Evolutionary conservation across 1,140 invertebrate genomes (phyloP).

Genomic region (Octopus sinensis): DNA sequence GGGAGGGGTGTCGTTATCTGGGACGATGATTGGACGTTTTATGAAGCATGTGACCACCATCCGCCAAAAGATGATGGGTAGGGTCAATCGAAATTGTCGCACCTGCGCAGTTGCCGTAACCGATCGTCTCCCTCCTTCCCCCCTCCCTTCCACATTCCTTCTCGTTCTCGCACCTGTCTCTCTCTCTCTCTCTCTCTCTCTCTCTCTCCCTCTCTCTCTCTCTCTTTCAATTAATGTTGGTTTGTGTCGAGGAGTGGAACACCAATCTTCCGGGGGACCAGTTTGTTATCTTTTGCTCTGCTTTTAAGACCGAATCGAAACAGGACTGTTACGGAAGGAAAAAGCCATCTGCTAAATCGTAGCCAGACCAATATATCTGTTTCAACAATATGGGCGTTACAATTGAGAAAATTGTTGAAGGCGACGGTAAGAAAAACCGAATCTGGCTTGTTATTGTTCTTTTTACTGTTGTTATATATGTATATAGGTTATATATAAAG

Average conservation of each 20-base stretch:
- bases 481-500: too few species aligned
- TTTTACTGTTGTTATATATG: neutral
- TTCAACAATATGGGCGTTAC: neutral
- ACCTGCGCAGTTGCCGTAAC: too few species aligned
- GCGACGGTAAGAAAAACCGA: neutral
- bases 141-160: neutral
- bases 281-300: too few species aligned
- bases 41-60: too few species aligned
- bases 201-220: conserved; percentile 22
- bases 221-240: conserved; percentile 67
- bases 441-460: neutral
- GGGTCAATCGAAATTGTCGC: too few species aligned
- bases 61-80: too few species aligned
- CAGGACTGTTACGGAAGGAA: too few species aligned
- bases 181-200: conserved; percentile 17
- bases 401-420: neutral
- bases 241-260: conserved; percentile 60
- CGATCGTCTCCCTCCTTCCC: neutral
- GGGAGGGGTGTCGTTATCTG: too few species aligned
- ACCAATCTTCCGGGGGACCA: neutral
- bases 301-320: too few species aligned
- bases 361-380: neutral
- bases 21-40: too few species aligned
- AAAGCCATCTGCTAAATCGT: too few species aligned
- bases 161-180: neutral